A percentile compares a stretch with the other conserved stretches of the same genome.
Conservation (phyloP, 2,888 invertebrate species). For the Deilephila elpenor region DNA sequence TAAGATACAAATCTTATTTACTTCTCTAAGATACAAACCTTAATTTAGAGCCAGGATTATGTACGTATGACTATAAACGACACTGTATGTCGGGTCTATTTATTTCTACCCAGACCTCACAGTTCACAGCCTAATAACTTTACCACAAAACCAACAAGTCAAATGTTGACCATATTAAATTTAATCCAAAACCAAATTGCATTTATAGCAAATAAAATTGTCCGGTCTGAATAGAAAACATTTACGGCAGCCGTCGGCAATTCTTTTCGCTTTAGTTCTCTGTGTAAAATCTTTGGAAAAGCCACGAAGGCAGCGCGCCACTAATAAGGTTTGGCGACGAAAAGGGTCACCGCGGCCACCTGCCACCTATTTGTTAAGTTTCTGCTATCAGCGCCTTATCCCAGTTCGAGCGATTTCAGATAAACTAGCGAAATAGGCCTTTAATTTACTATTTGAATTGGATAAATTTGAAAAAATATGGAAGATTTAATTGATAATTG, state of each 20-base stretch:
- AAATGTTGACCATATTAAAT: no score
- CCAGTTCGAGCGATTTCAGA: neutral
- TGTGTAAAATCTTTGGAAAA: constrained; percentile 5
- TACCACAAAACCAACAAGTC: no score
- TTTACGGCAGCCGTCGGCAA: neutral
- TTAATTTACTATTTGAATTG: neutral
- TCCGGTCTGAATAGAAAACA: neutral
- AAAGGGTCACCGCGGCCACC: constrained; percentile 50
- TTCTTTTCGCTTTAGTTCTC: neutral
- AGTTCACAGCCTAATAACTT: no score
- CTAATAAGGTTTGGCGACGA: constrained; percentile 49
- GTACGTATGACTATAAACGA: no score
- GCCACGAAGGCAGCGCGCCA: constrained; percentile 29
- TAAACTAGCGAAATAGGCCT: neutral
- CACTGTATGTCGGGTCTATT: no score
- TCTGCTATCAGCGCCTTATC: constrained; percentile 36
- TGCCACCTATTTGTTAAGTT: constrained; percentile 53
- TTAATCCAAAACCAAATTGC: no score
- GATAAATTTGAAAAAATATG: no score
- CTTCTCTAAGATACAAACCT: no score
- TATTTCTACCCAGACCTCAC: no score
- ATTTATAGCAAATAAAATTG: neutral
- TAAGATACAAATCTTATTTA: no score
- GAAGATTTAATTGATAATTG: no score
- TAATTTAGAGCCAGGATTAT: no score